A percentile compares a stretch with the other conserved stretches of the same genome.
These are phyloP conservation scores for Brachionus manjavacas DNA, from an alignment of 1,140 invertebrate genomes.

Conservation along the genomic window DNA sequence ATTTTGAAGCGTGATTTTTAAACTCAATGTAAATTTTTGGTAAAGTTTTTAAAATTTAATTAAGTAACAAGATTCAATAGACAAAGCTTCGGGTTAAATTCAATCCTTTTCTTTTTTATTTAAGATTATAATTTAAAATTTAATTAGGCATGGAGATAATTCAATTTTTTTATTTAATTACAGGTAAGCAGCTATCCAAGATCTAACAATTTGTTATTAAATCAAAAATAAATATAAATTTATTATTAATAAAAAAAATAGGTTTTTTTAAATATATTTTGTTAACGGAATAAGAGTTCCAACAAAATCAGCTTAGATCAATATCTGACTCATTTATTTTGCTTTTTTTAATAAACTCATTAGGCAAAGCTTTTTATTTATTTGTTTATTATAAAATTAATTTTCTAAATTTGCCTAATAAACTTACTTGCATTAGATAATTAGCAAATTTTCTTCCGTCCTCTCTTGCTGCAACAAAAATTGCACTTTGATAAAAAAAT, in stretches of 20 bases:
- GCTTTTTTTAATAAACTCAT: neutral
- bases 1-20: neutral
- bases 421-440: neutral
- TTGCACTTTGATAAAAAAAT: neutral
- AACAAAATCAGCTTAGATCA: neutral
- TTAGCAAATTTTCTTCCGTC: neutral
- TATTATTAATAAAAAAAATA: neutral
- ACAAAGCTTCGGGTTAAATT: too few relatives aligned
- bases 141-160: too few relatives aligned
- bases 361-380: neutral
- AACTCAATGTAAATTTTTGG: too few relatives aligned
- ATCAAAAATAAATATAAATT: too few relatives aligned
- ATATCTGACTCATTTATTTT: neutral
- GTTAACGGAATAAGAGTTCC: neutral
- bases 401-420: neutral
- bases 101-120: too few relatives aligned
- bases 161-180: too few relatives aligned
- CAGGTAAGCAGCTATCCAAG: too few relatives aligned
- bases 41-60: too few relatives aligned
- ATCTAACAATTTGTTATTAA: neutral
- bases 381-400: neutral
- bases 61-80: too few relatives aligned
- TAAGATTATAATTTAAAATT: too few relatives aligned
- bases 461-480: neutral
- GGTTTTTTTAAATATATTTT: neutral